Evolutionary conservation across 2,113 vertebrate species (phyloP).

Genomic region (Butorides virescens): DNA sequence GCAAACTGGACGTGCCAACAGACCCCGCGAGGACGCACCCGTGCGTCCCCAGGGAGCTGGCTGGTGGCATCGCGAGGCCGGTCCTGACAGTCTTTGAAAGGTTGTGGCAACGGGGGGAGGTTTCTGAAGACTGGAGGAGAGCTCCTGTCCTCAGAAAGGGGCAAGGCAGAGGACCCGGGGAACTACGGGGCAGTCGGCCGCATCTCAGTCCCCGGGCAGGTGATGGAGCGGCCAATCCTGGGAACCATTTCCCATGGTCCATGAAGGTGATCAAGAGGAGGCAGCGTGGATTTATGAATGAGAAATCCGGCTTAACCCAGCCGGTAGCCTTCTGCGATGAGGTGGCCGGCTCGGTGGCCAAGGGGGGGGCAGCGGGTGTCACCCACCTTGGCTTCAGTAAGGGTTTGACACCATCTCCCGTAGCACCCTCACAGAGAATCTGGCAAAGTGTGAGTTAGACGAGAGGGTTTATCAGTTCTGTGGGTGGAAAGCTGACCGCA

Average conservation of each 20-base stretch:
- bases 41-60: not conserved
- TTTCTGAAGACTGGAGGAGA: not conserved
- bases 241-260: not conserved
- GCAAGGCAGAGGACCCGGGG: not conserved
- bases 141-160: not conserved
- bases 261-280: not conserved
- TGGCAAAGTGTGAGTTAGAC: not conserved
- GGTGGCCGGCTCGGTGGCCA: not conserved
- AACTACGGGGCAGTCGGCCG: not conserved
- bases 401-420: not conserved
- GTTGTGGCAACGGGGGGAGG: not conserved
- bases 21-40: not conserved
- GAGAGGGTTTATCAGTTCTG: not conserved
- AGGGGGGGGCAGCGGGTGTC: not conserved
- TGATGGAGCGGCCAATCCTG: not conserved
- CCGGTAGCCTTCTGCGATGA: not conserved
- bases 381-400: not conserved
- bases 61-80: rapidly evolving
- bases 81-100: not conserved
- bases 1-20: not conserved
- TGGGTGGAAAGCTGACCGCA: not conserved
- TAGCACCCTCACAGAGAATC: not conserved
- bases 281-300: not conserved
- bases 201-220: not conserved
- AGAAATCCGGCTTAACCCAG: not conserved